Conservation (phyloP, 2,888 invertebrate genomes). For the Listrodromus nycthemerus region DNA sequence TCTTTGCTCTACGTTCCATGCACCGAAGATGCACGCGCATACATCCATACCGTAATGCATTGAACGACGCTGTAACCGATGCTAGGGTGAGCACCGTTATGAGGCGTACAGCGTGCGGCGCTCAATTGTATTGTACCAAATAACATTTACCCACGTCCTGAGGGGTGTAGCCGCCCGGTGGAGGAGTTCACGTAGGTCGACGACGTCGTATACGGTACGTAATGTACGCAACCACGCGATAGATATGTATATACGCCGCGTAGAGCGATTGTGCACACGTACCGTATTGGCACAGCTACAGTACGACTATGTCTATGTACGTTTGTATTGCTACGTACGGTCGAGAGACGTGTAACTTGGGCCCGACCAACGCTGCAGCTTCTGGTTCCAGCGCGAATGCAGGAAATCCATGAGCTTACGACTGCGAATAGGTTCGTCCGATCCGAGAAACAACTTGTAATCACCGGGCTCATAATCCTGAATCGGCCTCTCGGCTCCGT, state of each 20-base stretch:
- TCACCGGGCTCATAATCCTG: not conserved
- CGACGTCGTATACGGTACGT: constrained; percentile 26
- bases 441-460: constrained; percentile 40
- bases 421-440: constrained; percentile 28
- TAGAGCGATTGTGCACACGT: constrained; percentile 34
- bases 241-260: constrained; percentile 18
- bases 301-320: constrained; percentile 54
- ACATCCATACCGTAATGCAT: not conserved
- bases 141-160: constrained; percentile 69
- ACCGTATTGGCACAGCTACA: constrained; percentile 44
- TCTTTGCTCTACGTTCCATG: constrained; percentile 11
- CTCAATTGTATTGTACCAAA: constrained; percentile 65
- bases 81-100: constrained; percentile 64
- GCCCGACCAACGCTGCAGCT: constrained; percentile 21
- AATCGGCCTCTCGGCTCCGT: not conserved
- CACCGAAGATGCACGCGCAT: constrained; percentile 17
- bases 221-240: constrained; percentile 5
- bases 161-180: constrained; percentile 50
- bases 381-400: not conserved
- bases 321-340: constrained; percentile 51
- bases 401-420: constrained; percentile 43
- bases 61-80: constrained; percentile 50
- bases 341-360: constrained; percentile 38
- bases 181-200: constrained; percentile 64
- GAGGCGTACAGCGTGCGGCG: constrained; percentile 60